Conservation (phyloP, 2,888 invertebrate species). For the Fragum fragum region DNA sequence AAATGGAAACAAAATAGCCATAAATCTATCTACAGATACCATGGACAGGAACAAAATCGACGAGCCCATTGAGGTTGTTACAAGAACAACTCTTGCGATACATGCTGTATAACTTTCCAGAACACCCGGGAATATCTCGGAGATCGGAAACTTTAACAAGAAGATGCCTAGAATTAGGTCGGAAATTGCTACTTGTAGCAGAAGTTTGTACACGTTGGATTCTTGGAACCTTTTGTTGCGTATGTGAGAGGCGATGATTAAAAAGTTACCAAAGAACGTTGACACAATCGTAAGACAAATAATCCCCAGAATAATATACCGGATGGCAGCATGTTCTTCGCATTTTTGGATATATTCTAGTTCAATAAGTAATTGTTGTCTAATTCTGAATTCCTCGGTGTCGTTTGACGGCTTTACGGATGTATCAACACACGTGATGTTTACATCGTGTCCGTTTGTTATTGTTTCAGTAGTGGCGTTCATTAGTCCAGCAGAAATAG, state of each 20-base stretch:
- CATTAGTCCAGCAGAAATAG: not conserved
- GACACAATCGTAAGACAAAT: not conserved
- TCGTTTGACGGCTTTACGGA: not conserved
- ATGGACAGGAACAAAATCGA: conserved; percentile 1
- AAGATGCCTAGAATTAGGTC: not conserved
- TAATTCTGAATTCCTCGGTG: not conserved
- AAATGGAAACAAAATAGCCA: not conserved
- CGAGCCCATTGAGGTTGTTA: not conserved
- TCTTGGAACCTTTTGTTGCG: not conserved
- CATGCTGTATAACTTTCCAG: not conserved
- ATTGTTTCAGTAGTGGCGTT: not conserved
- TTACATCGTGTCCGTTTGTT: not conserved
- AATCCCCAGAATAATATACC: not conserved
- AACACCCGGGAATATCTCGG: not conserved
- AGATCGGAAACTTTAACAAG: not conserved
- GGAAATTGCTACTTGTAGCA: not conserved
- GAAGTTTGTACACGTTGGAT: not conserved
- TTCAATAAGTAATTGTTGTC: not conserved
- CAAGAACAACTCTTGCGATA: not conserved
- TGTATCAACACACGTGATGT: not conserved
- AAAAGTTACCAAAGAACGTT: not conserved
- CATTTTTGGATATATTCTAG: not conserved
- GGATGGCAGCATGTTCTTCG: not conserved
- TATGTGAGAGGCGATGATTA: not conserved
- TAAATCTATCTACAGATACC: not conserved